Percentiles rank a stretch among this genome's conserved stretches.
Evolutionary conservation across 2,797 vertebrate genomes (phyloP).

Genomic region (Tauraco hartlaubi): DNA sequence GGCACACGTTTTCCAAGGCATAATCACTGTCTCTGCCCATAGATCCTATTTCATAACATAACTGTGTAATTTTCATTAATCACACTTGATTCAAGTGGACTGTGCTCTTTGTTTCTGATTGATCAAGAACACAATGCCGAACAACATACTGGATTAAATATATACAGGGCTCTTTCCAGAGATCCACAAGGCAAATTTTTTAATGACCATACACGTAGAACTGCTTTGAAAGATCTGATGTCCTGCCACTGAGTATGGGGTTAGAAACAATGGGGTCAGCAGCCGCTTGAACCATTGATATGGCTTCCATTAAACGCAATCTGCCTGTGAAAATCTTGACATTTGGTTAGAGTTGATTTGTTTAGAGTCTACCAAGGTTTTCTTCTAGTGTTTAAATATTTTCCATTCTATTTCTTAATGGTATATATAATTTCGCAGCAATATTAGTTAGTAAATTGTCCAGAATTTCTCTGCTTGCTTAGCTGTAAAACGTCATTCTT

Average conservation of each 20-base stretch:
- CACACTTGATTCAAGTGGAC: neutral
- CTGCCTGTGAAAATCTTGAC: neutral
- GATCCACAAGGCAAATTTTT: neutral
- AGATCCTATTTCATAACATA: neutral
- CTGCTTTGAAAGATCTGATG: neutral
- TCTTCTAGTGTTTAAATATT: neutral
- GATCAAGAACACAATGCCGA: neutral
- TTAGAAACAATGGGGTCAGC: neutral
- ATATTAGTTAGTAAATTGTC: neutral
- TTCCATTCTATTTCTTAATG: neutral
- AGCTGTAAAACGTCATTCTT: neutral
- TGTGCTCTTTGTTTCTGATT: neutral
- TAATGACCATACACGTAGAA: neutral
- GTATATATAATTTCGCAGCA: neutral
- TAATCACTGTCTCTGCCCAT: neutral
- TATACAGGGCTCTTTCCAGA: neutral
- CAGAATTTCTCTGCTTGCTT: neutral
- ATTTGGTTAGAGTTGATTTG: neutral
- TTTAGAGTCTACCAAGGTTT: neutral
- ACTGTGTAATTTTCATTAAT: neutral
- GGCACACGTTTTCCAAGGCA: neutral
- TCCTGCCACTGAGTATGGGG: neutral
- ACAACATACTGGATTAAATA: fast-evolving
- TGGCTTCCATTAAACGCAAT: neutral
- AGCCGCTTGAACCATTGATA: neutral